phyloP scores from a whole-genome alignment of 2,888 invertebrate genomes.

The Charanyca ferruginea region DNA sequence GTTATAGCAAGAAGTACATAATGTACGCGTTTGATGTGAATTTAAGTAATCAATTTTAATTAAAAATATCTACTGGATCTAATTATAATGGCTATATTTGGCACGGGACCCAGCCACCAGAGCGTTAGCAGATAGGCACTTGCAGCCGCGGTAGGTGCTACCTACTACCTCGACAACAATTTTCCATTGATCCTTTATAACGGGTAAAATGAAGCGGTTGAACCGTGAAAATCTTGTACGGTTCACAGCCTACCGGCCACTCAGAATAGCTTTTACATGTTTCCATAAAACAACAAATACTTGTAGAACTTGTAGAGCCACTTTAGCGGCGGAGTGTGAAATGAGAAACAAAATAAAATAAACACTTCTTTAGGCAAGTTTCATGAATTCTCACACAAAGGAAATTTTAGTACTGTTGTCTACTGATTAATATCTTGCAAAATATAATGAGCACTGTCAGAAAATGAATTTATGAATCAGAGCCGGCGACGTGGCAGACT shows the following conservation, averaged over 20 bases:
- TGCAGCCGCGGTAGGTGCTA: conserved; percentile 20
- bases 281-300: conserved; percentile 58
- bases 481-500: background rate
- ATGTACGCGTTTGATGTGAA: background rate
- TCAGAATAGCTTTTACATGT: conserved; percentile 65
- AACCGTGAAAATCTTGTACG: conserved; percentile 75
- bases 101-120: conserved; percentile 6
- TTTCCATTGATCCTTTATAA: conserved; percentile 75
- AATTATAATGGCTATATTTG: conserved; percentile 23
- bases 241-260: conserved; percentile 69
- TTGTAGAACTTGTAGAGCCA: conserved; percentile 53
- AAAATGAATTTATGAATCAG: conserved; percentile 30
- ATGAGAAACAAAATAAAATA: conserved; percentile 44
- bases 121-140: conserved; percentile 38
- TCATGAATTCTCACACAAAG: conserved; percentile 33
- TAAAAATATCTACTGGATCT: conserved; percentile 10
- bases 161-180: conserved; percentile 64
- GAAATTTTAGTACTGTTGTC: conserved; percentile 25
- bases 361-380: conserved; percentile 17
- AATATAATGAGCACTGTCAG: conserved; percentile 35
- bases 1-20: conserved; percentile 3
- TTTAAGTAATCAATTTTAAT: background rate
- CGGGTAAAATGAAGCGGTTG: conserved; percentile 70
- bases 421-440: conserved; percentile 44
- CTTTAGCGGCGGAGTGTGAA: conserved; percentile 51